Percentiles rank a stretch among this genome's conserved stretches.
Conservation (phyloP, 2,888 invertebrate genomes). For the Andrena bicolor region DNA sequence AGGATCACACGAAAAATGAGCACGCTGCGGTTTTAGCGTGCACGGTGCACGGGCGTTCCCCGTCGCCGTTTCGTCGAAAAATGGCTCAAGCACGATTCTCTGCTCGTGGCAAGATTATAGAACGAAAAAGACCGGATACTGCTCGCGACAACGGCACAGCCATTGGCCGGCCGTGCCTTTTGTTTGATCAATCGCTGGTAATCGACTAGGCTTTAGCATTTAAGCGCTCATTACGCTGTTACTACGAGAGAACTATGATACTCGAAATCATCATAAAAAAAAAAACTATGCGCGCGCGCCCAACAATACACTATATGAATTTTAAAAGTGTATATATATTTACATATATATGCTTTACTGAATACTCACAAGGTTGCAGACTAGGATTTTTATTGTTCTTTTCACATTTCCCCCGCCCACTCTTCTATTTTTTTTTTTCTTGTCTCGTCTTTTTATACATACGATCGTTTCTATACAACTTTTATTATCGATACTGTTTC, state of each 20-base stretch:
- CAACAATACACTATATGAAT: constrained; percentile 54
- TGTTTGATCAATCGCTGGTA: constrained; percentile 76
- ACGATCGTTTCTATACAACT: constrained; percentile 51
- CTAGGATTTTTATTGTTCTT: constrained; percentile 69
- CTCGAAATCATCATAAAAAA: constrained; percentile 51
- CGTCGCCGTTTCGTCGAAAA: constrained; percentile 48
- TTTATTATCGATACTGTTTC: constrained; percentile 42
- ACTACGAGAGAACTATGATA: constrained; percentile 61
- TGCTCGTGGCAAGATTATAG: constrained; percentile 45
- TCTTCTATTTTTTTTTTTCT: constrained; percentile 52
- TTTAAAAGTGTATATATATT: constrained; percentile 42
- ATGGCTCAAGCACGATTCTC: constrained; percentile 61
- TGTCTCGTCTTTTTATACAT: constrained; percentile 19
- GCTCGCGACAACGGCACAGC: constrained; percentile 40
- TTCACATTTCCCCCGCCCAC: constrained; percentile 64
- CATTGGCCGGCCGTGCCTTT: constrained; percentile 44
- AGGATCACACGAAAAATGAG: constrained; percentile 69
- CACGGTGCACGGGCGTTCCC: constrained; percentile 61
- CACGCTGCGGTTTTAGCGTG: constrained; percentile 66
- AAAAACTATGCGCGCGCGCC: constrained; percentile 34
- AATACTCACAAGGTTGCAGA: constrained; percentile 82
- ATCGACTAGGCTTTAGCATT: constrained; percentile 75
- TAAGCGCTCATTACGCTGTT: constrained; percentile 74
- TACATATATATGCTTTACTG: constrained; percentile 81
- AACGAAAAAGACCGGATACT: constrained; percentile 46